These are phyloP conservation scores for Tipula helvola DNA, from an alignment of 2,888 invertebrate genomes.

Conservation along the genomic window DNA sequence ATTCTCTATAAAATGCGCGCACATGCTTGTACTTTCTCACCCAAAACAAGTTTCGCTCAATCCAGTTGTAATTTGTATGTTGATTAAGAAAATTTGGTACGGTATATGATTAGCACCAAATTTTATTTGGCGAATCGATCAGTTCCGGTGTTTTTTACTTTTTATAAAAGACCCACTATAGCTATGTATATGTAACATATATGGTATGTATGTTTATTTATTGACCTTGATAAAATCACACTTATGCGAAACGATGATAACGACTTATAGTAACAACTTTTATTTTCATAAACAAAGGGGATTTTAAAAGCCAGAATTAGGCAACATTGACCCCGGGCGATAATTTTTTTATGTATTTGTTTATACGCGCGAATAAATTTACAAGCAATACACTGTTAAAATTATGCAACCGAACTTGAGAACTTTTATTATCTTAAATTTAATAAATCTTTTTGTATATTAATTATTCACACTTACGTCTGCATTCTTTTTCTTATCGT, in stretches of 20 bases:
- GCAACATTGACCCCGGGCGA: neutral
- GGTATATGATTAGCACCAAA: neutral
- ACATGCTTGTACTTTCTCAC: neutral
- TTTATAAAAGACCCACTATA: neutral
- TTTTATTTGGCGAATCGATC: neutral
- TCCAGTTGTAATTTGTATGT: neutral
- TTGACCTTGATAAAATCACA: neutral
- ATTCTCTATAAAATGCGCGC: neutral
- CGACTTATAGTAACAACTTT: neutral
- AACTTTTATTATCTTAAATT: no score
- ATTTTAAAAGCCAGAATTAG: neutral
- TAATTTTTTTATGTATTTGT: neutral
- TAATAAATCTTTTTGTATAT: neutral
- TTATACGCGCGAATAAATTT: no score
- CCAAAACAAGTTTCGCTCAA: neutral
- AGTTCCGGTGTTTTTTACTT: neutral
- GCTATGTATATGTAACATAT: neutral
- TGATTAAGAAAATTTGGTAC: neutral
- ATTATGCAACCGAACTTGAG: neutral
- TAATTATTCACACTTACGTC: constrained; percentile 21
- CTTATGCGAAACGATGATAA: neutral
- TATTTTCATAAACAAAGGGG: neutral
- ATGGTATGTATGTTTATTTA: neutral
- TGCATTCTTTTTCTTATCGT: constrained; percentile 26
- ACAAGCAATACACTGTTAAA: neutral